These are phyloP conservation scores for Gastracanthus pulcherrimus DNA, from an alignment of 2,888 invertebrate genomes.

Conservation along the genomic window DNA sequence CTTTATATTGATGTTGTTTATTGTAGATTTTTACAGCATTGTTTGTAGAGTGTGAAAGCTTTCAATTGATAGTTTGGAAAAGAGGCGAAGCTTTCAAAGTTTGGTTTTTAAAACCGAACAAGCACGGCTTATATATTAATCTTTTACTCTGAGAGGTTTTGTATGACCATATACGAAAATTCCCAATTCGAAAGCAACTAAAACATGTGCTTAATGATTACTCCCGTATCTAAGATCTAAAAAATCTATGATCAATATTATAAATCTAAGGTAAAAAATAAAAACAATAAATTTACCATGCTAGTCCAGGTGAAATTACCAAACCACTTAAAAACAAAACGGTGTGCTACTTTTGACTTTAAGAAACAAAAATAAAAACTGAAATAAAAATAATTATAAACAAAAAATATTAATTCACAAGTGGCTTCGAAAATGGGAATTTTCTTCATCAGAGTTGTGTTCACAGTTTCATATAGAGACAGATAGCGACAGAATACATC, in stretches of 20 bases:
- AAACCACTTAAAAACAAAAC: constrained; percentile 9
- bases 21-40: not conserved
- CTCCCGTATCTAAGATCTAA: constrained; percentile 4
- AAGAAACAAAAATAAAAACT: not conserved
- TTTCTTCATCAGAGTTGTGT: constrained; percentile 46
- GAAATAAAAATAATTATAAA: not conserved
- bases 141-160: not conserved
- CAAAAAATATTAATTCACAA: not conserved
- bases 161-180: constrained; percentile 31
- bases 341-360: not conserved
- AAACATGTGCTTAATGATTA: not conserved
- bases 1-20: not conserved
- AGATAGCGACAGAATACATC: constrained; percentile 54
- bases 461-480: constrained; percentile 41
- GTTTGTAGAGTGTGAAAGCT: constrained; percentile 10
- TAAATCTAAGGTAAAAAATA: constrained; percentile 1
- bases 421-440: constrained; percentile 34
- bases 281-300: constrained; percentile 29
- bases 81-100: not conserved
- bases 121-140: not conserved
- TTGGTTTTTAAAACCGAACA: not conserved
- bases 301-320: constrained; percentile 15
- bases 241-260: not conserved
- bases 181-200: constrained; percentile 39
- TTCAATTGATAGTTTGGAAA: constrained; percentile 12